phyloP scores from a whole-genome alignment of 1,140 invertebrate genomes.

The Orius insidiosus region DNA sequence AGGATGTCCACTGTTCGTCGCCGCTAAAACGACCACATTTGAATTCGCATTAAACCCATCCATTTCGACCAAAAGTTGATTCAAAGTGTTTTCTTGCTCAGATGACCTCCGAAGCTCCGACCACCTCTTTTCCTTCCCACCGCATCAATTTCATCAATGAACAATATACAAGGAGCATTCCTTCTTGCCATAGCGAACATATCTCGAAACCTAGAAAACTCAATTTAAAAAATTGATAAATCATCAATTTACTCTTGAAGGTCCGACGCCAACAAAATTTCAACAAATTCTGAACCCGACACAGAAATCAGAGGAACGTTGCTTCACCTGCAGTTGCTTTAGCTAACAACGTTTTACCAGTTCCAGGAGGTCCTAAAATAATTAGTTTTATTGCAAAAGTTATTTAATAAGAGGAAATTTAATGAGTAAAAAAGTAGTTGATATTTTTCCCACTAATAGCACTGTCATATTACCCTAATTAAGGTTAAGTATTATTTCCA shows the following conservation, averaged over 20 bases:
- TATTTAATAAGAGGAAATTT: too few species aligned
- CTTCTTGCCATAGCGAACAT: constrained; percentile 96
- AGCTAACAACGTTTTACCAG: constrained; percentile 94
- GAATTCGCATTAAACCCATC: constrained; percentile 97
- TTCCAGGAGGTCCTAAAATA: constrained; percentile 70
- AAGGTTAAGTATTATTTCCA: too few species aligned
- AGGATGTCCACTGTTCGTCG: constrained; percentile 97
- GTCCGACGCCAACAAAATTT: constrained; percentile 99
- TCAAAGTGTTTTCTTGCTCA: constrained; percentile 98
- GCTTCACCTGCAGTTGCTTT: constrained; percentile 99
- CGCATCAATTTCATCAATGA: constrained; percentile 99
- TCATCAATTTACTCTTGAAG: constrained; percentile 61
- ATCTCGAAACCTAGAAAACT: constrained; percentile 48
- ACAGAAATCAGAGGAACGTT: constrained; percentile 98
- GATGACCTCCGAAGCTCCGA: constrained; percentile 85
- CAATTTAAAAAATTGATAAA: too few species aligned
- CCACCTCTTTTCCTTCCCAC: constrained; percentile 92
- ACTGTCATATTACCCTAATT: too few species aligned
- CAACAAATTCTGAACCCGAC: constrained; percentile 93
- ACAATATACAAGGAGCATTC: constrained; percentile 96
- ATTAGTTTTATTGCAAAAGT: too few species aligned
- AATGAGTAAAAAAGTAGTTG: too few species aligned
- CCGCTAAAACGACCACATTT: constrained; percentile 97
- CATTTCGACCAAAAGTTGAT: constrained; percentile 98
- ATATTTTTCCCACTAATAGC: too few species aligned